Percentiles rank a stretch among this genome's conserved stretches.
Conservation (phyloP, 2,113 vertebrate genomes). For the Fukomys damarensis region DNA sequence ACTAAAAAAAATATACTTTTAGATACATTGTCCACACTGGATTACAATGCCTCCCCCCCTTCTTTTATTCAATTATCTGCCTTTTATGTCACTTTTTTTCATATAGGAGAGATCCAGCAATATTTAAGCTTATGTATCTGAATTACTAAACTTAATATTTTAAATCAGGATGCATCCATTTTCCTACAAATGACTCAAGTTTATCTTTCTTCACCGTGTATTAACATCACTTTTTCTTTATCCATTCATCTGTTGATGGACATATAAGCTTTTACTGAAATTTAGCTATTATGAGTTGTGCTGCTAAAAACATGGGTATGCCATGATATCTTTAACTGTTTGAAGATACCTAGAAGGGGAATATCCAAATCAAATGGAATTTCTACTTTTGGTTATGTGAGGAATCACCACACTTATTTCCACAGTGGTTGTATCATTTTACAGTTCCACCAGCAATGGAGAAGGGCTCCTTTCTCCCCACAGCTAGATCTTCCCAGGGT, state of each 20-base stretch:
- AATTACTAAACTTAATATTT: no score
- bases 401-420: neutral
- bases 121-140: neutral
- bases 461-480: no score
- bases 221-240: neutral
- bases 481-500: neutral
- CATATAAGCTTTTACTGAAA: neutral
- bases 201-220: neutral
- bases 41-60: neutral
- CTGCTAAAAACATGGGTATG: neutral
- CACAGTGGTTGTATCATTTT: neutral
- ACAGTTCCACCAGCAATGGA: neutral
- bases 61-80: neutral
- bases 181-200: neutral
- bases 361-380: neutral
- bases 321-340: neutral
- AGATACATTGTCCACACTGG: neutral
- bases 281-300: neutral
- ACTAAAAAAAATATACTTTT: no score
- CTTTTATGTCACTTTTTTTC: neutral
- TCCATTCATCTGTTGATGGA: neutral
- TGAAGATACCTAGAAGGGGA: neutral
- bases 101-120: neutral
- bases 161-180: neutral
- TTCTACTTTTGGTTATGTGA: neutral